Evolutionary conservation across 2,113 vertebrate species (phyloP), one percentile per base, ranked within the genome.

Genomic region (Poeciliopsis prolifica): DNA sequence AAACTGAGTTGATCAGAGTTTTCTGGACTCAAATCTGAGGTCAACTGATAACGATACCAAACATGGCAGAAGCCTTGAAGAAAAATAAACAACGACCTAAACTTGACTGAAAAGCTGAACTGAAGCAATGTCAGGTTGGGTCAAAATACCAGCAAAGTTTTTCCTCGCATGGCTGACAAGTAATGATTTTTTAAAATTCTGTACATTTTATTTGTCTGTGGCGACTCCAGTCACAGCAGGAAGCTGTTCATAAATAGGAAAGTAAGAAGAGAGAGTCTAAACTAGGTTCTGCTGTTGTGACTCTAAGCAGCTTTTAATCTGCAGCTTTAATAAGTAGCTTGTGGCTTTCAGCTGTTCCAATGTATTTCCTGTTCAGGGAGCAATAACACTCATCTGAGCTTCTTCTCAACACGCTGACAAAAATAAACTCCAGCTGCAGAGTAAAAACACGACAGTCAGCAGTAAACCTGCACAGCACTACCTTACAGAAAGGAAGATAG

Each of bases 321-420:
- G 10, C n/a, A 28, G 33, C 3, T 26, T 42, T 54, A 54, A 54
- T 22, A 54, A 54, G 24, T 12, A 31, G 22, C n/a, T 31, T 29
- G 37, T 29, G 35, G 30, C 7, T n/a, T 31, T 22, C 58, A 0
- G 24, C 35, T 40, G 1, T 44, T 65, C 35, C 6, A 14, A 1
- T 26, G 28, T 5, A 26, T 54, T 84, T 78, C 66, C 58, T 78
- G 61, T 54, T 65, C 29, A 69, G 8, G 51, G 2, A 67, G 9
- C 51, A 1, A 48, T 29, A 3, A 68, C 19, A 35, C 65, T 44
- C 42, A 26, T 65, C 6, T 2, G 5, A 24, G 33, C 7, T 22
- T 12, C 33, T 22, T 62, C 28, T 69, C n/a, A 54, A 2, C 9
- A 72, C 2, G 28, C 6, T 5, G 54, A 51, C 13, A 31, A 37